Base-by-base conservation (phyloP, 2,113 vertebrate species). In the Benitochromis conjunctus region DNA sequence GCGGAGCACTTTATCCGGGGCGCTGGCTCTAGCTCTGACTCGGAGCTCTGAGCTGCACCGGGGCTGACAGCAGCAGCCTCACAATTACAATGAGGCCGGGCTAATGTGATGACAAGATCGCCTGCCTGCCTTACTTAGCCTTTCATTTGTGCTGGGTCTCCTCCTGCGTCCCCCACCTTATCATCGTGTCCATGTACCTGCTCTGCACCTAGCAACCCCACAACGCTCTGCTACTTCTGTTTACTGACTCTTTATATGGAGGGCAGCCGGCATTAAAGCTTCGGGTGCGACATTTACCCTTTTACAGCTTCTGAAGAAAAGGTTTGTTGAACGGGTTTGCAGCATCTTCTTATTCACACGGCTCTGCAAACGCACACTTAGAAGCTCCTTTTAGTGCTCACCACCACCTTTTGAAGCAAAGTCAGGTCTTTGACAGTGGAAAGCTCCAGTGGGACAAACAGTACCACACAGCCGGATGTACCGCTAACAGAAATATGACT, bases 1-100 rank as follows among this genome's bases (percentile, higher is more conserved):
- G 90, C 19, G 91, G 96, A 97, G 97, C 96, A 89, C 97, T 97
- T 96, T 95, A 96, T 96, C 96, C 89, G 1, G 88, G 82, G 91
- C 83, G 57, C 88, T 78, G 93, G 88, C 90, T 92, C 80, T 36
- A 4, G 88, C 89, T 93, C 92, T 79, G 91, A 79, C 88, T 90
- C 80, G 51, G 84, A 88, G 90, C 88, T 58, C 93, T 83, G 81
- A 7, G 91, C 91, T 87, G 88, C 88, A 66, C 82, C 89, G 79
- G 58, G 86, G 89, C 94, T 89, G 96, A 96, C 95, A 95, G 94
- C 95, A 78, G 91, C 92, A 87, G 89, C 84, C 92, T 89, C 93
- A 48, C 92, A 88, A 91, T 95, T 92, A 93, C 91, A 91, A 81
- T 51, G 88, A 92, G 90, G 85, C 91, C 76, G 31, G 88, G 79